phyloP scores from a whole-genome alignment of 2,797 vertebrate species.

The Trachops cirrhosus region DNA sequence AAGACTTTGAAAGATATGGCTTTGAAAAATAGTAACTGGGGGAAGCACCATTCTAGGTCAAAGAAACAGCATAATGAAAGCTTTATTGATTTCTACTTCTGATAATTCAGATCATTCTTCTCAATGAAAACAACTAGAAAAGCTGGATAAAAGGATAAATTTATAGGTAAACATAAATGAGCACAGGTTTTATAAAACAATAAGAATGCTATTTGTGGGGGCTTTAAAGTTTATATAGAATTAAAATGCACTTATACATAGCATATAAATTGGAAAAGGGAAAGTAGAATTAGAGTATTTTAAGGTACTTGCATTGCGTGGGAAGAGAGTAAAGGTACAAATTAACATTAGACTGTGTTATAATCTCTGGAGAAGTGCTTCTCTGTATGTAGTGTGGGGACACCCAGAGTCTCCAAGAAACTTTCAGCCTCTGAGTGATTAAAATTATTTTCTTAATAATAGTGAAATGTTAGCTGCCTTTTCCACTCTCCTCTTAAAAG shows the following conservation, averaged over 20 bases:
- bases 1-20: background rate
- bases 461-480: background rate
- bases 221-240: background rate
- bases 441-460: conserved; percentile 13
- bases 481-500: background rate
- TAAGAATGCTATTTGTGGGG: background rate
- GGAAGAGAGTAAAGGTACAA: conserved; percentile 20
- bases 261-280: background rate
- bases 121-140: conserved; percentile 31
- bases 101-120: background rate
- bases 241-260: background rate
- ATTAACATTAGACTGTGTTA: background rate
- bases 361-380: background rate
- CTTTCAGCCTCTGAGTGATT: background rate
- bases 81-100: conserved; percentile 30
- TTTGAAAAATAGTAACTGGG: background rate
- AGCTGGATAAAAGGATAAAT: background rate
- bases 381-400: background rate
- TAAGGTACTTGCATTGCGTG: background rate
- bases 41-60: background rate
- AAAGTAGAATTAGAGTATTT: background rate
- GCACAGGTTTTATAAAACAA: background rate
- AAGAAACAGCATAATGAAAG: background rate
- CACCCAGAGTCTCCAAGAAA: background rate
- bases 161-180: background rate